Evolutionary conservation across 2,113 vertebrate species (phyloP), one percentile per base, ranked within the genome.

Genomic region (Antennarius striatus): DNA sequence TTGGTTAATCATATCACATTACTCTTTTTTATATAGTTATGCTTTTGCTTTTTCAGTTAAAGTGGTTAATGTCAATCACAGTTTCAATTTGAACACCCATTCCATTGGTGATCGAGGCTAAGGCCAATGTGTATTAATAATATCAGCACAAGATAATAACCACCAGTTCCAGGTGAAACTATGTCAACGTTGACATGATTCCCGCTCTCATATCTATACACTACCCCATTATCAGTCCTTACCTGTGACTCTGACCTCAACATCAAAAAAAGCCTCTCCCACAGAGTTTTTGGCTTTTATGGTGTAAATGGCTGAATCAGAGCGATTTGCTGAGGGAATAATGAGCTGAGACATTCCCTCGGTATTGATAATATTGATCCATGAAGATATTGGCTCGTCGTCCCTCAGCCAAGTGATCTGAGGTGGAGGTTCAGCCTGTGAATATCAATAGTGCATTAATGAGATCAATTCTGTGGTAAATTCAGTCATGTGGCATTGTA

Each of bases 211-310:
- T 22, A 1, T 22, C 15, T 50, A 15, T 16, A 15, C 48, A 50
- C 2, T 6, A 30, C 10, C 1, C 1, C 54, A 13, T 28, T 36
- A 16, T 48, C 56, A 16, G 3, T 51, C 7, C 56, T 91, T 90
- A 98, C 95, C 96, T 93, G 93, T 91, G 57, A 96, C 91, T 83
- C 88, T 90, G 56, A 98, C 81, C 50, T 91, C 89, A 85, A 97
- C 86, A 72, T 84, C 92, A 75, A 94, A 91, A 3, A 86, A 68
- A 15, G 91, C 89, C 54, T 93, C 86, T 0, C 94, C 94, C 43
- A 82, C 73, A 0, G 63, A 82, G 1, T 90, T 90, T 82, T 89
- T 93, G 60, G 96, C 89, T 56, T 46, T 70, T 43, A 98, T 77
- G 0, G 93, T 90, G 80, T 95, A 97, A 76, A 83, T 79, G n/a